Conservation (phyloP, 2,888 invertebrate species). For the Watsonalla cultraria region DNA sequence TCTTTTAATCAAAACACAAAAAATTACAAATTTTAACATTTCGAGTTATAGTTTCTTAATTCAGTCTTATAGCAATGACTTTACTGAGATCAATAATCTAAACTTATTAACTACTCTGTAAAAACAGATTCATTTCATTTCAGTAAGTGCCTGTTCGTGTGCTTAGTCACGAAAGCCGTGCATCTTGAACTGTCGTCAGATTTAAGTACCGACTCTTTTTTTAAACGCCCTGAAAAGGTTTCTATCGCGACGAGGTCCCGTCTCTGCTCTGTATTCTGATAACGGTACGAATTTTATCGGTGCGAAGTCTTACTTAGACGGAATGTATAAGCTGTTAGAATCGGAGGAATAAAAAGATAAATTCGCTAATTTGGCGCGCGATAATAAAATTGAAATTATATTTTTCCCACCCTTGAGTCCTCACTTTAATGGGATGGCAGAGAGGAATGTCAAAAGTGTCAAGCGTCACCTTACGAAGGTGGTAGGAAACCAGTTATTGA, state of each 20-base stretch:
- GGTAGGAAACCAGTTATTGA: neutral
- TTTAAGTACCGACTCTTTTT: conserved; percentile 4
- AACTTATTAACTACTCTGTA: no score
- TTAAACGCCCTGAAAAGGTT: conserved; percentile 7
- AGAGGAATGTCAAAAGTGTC: neutral
- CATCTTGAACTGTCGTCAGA: conserved; percentile 6
- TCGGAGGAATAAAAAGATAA: neutral
- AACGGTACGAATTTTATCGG: conserved; percentile 10
- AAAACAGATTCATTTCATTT: no score
- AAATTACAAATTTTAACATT: no score
- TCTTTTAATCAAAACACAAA: no score
- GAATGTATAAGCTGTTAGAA: neutral
- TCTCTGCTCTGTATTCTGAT: conserved; percentile 2
- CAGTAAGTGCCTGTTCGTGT: conserved; percentile 9
- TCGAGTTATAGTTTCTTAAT: no score
- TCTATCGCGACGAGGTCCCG: conserved; percentile 6
- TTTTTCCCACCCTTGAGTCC: conserved; percentile 6
- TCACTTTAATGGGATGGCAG: neutral
- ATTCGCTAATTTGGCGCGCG: neutral
- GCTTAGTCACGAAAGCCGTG: conserved; percentile 5
- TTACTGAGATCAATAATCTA: no score
- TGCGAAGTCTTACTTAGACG: neutral
- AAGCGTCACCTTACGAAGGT: neutral
- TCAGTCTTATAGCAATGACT: no score
- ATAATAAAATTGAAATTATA: neutral